A percentile compares a stretch with the other conserved stretches of the same genome.
phyloP scores from a whole-genome alignment of 1,140 invertebrate genomes.

The Scaptomyza graminum region DNA sequence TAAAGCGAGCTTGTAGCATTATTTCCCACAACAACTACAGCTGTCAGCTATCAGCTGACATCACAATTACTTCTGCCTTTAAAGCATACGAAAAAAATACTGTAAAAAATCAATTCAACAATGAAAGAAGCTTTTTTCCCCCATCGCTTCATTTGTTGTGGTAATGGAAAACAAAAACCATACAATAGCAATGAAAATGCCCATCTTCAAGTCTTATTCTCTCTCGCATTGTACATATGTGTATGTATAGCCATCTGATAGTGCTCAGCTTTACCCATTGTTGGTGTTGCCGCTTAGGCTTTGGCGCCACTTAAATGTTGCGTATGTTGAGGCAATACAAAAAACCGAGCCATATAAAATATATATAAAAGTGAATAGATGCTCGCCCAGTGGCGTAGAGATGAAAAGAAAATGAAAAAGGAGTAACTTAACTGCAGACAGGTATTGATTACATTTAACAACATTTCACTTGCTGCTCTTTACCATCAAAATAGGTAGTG shows the following conservation, averaged over 20 bases:
- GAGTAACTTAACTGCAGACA: background rate
- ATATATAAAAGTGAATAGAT: constrained; percentile 57
- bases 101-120: constrained; percentile 53
- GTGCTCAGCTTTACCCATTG: constrained; percentile 44
- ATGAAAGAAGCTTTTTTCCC: constrained; percentile 13
- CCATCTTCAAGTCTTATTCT: constrained; percentile 23
- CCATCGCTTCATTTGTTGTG: constrained; percentile 13
- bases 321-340: constrained; percentile 58
- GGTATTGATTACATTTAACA: constrained; percentile 2
- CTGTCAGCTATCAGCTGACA: constrained; percentile 31
- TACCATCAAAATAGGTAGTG: background rate
- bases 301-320: constrained; percentile 76
- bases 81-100: constrained; percentile 31
- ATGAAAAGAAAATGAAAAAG: background rate
- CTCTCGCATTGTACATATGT: background rate
- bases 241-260: constrained; percentile 60
- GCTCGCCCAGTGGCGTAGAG: constrained; percentile 19
- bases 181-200: constrained; percentile 49
- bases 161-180: constrained; percentile 45
- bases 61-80: constrained; percentile 34
- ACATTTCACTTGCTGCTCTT: background rate
- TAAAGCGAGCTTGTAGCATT: constrained; percentile 40
- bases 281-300: constrained; percentile 44
- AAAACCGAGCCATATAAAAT: constrained; percentile 65
- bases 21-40: constrained; percentile 9